A percentile compares a stretch with the other conserved stretches of the same genome.
Evolutionary conservation across 2,888 invertebrate species (phyloP).

Genomic region (Smittia aterrima): DNA sequence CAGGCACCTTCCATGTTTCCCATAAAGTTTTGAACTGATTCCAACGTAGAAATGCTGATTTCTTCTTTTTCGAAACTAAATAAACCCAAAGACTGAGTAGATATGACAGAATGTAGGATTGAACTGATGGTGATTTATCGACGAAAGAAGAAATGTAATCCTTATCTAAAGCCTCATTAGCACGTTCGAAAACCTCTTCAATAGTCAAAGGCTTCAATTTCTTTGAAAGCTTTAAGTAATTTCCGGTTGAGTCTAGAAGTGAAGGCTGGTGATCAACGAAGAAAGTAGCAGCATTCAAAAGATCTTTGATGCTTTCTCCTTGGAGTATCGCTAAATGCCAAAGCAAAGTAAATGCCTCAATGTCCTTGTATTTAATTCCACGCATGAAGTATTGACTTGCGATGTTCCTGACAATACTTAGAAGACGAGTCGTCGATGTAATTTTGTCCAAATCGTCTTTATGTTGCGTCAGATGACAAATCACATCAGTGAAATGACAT

Average conservation of each 20-base stretch:
- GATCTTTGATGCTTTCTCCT: too few relatives aligned
- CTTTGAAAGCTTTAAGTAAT: slow-evolving; percentile 19
- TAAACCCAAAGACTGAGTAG: slow-evolving; percentile 17
- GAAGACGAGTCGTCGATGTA: background rate
- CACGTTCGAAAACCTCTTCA: background rate
- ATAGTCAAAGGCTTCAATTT: background rate
- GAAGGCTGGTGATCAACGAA: background rate
- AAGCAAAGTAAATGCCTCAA: slow-evolving; percentile 3
- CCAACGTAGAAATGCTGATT: background rate
- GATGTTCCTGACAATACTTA: background rate
- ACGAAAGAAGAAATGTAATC: background rate
- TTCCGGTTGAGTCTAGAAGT: background rate
- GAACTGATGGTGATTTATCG: background rate
- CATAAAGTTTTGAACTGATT: background rate
- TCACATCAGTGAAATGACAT: slow-evolving; percentile 2
- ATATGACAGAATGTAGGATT: slow-evolving; percentile 1
- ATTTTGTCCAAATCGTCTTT: background rate
- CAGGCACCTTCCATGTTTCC: background rate
- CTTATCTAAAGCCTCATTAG: background rate
- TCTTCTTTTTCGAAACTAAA: background rate
- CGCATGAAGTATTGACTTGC: background rate
- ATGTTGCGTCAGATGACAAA: background rate
- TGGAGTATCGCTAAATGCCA: slow-evolving; percentile 12
- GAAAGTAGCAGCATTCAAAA: background rate
- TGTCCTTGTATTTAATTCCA: slow-evolving; percentile 16